A percentile compares a stretch with the other conserved stretches of the same genome.
Evolutionary conservation across 2,113 vertebrate species (phyloP).

Genomic region (Brachypodius melanocephalos): DNA sequence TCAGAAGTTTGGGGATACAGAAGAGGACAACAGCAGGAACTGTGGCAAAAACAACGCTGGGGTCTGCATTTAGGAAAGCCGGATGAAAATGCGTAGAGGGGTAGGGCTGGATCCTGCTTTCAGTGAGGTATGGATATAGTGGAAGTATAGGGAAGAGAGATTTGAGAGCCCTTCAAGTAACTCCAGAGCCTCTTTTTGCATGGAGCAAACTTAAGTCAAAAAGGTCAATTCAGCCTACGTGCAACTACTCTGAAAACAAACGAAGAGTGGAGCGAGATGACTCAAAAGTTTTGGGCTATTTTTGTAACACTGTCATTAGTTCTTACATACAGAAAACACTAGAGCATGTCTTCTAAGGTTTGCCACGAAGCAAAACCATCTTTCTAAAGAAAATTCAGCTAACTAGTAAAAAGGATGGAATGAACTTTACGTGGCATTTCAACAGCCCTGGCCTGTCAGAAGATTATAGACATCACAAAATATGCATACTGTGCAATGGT

Average conservation of each 20-base stretch:
- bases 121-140: not conserved
- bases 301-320: not conserved
- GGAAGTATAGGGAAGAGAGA: not conserved
- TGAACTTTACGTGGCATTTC: slow-evolving; percentile 34
- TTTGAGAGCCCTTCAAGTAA: not conserved
- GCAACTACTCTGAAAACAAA: not conserved
- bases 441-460: not conserved
- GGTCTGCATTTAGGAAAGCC: not conserved
- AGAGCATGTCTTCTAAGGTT: not conserved
- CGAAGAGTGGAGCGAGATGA: not conserved
- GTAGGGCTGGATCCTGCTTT: not conserved
- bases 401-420: not conserved
- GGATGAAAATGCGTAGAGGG: accelerated
- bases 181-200: not conserved
- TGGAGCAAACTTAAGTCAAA: not conserved
- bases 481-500: not conserved
- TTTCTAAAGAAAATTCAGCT: not conserved
- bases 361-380: not conserved
- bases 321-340: not conserved
- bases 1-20: not conserved
- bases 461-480: slow-evolving; percentile 35
- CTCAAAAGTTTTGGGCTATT: not conserved
- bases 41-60: not conserved
- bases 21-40: not conserved
- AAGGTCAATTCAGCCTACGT: not conserved